A percentile compares a stretch with the other conserved stretches of the same genome.
Evolutionary conservation across 2,888 invertebrate genomes (phyloP).

Genomic region (Sipha maydis): DNA sequence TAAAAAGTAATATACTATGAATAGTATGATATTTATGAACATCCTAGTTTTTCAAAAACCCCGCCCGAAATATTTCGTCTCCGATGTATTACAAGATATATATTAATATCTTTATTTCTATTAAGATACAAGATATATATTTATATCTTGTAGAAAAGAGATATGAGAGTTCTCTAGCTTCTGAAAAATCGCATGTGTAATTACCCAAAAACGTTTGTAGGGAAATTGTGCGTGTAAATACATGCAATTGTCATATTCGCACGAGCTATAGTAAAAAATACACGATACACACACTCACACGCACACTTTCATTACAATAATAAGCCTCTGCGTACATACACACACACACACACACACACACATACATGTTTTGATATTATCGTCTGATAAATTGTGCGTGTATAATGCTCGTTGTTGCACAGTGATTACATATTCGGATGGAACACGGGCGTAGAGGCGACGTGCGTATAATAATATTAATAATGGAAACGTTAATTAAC

Average conservation of each 20-base stretch:
- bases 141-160: neutral
- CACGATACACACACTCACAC: neutral
- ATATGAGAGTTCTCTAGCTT: constrained; percentile 15
- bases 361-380: neutral
- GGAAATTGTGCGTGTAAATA: constrained; percentile 44
- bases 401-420: constrained; percentile 18
- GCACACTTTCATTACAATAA: neutral
- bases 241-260: neutral
- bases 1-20: no score
- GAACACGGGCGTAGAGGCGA: neutral
- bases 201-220: neutral
- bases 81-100: no score
- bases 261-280: neutral
- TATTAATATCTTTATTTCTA: no score
- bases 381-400: constrained; percentile 46
- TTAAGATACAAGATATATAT: neutral
- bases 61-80: no score
- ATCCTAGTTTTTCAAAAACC: no score
- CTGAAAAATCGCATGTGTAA: constrained; percentile 9
- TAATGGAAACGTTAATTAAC: constrained; percentile 60
- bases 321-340: neutral
- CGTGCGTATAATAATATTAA: constrained; percentile 28
- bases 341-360: neutral
- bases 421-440: neutral
- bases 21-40: no score